Base-by-base conservation (phyloP, 2,888 invertebrate genomes). In the Mycalesis mineus region DNA sequence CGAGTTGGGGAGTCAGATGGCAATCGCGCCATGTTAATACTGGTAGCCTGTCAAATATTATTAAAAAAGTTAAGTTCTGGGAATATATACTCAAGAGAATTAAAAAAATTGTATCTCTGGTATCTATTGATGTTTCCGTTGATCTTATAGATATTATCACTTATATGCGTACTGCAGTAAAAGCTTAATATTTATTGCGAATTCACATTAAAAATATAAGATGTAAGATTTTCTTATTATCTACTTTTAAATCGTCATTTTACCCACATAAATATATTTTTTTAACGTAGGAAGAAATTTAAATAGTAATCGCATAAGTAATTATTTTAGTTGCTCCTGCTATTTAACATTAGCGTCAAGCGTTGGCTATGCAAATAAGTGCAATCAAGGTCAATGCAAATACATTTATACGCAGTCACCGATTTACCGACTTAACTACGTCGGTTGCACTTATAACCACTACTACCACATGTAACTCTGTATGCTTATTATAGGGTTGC, bases 371-470 rank as follows among this genome's bases (percentile, higher is more conserved):
- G 73, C 71, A 73, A 71, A 71, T 73, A 67, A 55, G 61, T 62
- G 65, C 65, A 70, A 71, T 73, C 73, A 74, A 73, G 75, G 75
- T 66, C 71, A 61, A 57, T 65, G 64, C 68, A 68, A 66, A 69
- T 57, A 36, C 50, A 60, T 45, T 54, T 53, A 40, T 47, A 49
- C 37, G 33, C 53, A 48, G 53, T 49, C 52, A 36, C 47, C 22
- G 41, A 44, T 45, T 42, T 28, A 45, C 39, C 17, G 29, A 47
- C 15, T 52, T 36, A 8, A 42, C 22, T 42, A 7, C 41, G 31
- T 33, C 22, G 5, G 22, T 22, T 22, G 22, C 22, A 29, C 17
- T 22, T 22, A 22, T 22, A 22, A n/a, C n/a, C n/a, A n/a, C n/a
- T 22, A 22, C 22, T 22, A 22, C 3, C 22, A 22, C n/a, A n/a